These are phyloP conservation scores for Sebastolobus alascanus DNA, from an alignment of 2,797 vertebrate species.

Conservation along the genomic window DNA sequence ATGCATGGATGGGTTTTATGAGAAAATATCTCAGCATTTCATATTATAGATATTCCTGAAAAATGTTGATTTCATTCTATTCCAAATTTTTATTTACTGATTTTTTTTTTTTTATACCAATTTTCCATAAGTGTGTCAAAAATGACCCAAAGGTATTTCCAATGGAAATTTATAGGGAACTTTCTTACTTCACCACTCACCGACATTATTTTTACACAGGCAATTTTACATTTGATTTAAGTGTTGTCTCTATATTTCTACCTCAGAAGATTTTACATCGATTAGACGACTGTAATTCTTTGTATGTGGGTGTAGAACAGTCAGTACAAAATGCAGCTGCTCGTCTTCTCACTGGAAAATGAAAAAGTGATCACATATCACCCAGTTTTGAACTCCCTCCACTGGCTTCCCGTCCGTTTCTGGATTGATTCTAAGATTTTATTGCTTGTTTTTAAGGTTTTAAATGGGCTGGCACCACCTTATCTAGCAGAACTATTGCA, in stretches of 20 bases:
- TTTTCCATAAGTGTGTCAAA: neutral
- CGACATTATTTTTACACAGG: neutral
- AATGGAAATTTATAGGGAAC: neutral
- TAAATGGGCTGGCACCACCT: too few species aligned
- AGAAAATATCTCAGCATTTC: slow-evolving; percentile 2
- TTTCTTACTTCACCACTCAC: neutral
- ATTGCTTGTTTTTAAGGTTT: too few species aligned
- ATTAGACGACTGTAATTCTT: too few species aligned
- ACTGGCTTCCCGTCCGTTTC: too few species aligned
- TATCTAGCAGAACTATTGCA: too few species aligned
- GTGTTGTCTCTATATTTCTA: neutral
- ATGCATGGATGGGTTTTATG: slow-evolving; percentile 1
- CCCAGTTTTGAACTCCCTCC: too few species aligned
- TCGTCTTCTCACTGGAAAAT: too few species aligned
- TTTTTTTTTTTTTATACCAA: neutral
- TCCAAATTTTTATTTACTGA: neutral
- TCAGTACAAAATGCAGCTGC: too few species aligned
- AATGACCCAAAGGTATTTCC: neutral
- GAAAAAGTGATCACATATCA: too few species aligned
- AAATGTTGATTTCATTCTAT: neutral
- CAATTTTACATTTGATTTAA: neutral
- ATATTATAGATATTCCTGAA: neutral
- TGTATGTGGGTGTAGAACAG: accelerated
- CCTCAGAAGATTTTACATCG: neutral
- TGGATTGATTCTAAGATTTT: too few species aligned